Base-by-base conservation (phyloP, 2,113 vertebrate species). In the Phasianus colchicus region DNA sequence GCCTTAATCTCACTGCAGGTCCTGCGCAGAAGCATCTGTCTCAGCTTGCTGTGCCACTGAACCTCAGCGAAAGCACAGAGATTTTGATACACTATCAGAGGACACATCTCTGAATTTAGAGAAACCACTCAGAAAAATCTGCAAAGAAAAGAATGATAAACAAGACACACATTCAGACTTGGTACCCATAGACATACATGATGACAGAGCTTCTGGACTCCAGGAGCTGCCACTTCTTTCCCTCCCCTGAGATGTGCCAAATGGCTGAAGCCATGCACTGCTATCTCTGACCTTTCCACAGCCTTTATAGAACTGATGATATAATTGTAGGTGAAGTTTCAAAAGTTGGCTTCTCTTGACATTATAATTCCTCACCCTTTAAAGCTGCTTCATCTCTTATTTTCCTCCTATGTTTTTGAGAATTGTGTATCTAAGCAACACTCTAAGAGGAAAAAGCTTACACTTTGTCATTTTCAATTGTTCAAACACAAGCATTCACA, bases 361-460 rank as follows among this genome's bases (percentile, higher is more conserved):
- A 38, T 76, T 16, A 9, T 50, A 50, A 38, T 75, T 90, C n/a
- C 69, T 65, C 47, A 61, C 14, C 43, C 36, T 72, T 65, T 72
- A 64, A 88, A 88, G 48, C 43, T 48, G 42, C 63, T 82, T 80
- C 42, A 34, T 55, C 36, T 88, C 69, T 84, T 84, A 43, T 36
- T 60, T 93, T 58, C 57, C 15, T 78, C 29, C 52, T 52, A 10
- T 50, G 29, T 4, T 50, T 89, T 40, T 48, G 52, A 92, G 60
- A 79, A 76, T 17, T 20, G 25, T 77, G 95, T 96, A 88, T 87
- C 95, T 69, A 96, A 92, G 96, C 92, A 95, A 96, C 91, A 80
- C 7, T 67, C 45, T 91, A 92, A 89, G 1, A 92, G n/a, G 48
- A 45, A 54, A 89, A 89, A 83, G 55, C 89, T 73, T 96, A 48